These are phyloP conservation scores for Xyrauchen texanus DNA, from an alignment of 2,113 vertebrate species.

Conservation along the genomic window DNA sequence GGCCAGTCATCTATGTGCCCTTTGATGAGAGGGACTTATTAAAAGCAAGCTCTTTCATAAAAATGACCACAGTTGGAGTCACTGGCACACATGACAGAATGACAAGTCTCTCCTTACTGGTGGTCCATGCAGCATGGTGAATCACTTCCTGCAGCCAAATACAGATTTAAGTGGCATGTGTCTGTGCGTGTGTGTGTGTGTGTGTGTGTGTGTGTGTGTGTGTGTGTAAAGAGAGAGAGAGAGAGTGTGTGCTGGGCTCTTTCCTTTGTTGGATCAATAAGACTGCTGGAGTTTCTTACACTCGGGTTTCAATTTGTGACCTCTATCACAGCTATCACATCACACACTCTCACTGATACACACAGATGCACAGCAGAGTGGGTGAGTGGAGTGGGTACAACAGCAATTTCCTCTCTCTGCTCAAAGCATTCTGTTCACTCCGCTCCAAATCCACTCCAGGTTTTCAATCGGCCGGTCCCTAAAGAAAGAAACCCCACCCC, in stretches of 20 bases:
- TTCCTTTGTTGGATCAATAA: constrained; percentile 66
- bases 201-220: constrained; percentile 28
- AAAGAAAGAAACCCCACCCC: too few relatives aligned
- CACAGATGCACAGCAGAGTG: not conserved
- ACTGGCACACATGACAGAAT: constrained; percentile 15
- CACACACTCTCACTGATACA: constrained; percentile 46
- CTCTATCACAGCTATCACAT: constrained; percentile 61
- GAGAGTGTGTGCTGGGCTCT: constrained; percentile 63
- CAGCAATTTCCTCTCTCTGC: too few relatives aligned
- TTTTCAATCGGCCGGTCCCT: too few relatives aligned
- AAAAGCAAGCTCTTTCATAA: constrained; percentile 28
- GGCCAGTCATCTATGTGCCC: not conserved
- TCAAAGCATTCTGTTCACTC: too few relatives aligned
- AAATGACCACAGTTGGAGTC: not conserved
- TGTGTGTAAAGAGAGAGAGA: too few relatives aligned
- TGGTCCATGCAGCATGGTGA: constrained; percentile 29
- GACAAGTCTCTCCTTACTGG: constrained; percentile 6
- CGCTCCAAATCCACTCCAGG: too few relatives aligned
- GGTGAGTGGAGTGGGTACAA: too few relatives aligned
- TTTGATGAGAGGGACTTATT: constrained; percentile 14
- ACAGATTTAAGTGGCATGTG: constrained; percentile 17
- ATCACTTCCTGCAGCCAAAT: constrained; percentile 15
- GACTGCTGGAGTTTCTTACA: constrained; percentile 68
- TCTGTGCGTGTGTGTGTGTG: not conserved
- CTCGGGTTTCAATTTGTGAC: constrained; percentile 77